Evolutionary conservation across 2,888 invertebrate genomes (phyloP), one percentile per base, ranked within the genome.

Genomic region (Baronia brevicornis): DNA sequence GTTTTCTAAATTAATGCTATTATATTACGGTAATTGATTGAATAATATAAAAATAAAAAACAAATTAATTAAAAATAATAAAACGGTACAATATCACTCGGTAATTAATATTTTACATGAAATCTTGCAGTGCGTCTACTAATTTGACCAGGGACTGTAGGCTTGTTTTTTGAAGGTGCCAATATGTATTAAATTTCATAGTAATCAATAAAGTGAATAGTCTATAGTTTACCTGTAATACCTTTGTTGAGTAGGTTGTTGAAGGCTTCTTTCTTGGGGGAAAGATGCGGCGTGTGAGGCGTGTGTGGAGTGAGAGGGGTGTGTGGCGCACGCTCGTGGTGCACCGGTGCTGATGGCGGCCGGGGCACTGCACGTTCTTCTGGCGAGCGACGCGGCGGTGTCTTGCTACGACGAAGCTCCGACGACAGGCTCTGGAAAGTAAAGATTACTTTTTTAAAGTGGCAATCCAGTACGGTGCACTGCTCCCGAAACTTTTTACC

Each of bases 201-300:
- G 18, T 8, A 33, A 25, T 67, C 68, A 33, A 28, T 30, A 22
- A 28, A 37, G 30, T 28, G 29, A 26, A 79, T n/a, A n/a, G n/a
- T n/a, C n/a, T n/a, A n/a, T n/a, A n/a, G n/a, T 87, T 85, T 56
- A 90, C 90, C 89, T 54, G 87, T 72, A 41, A 87, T 79, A 36
- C 86, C 84, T 62, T 90, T 90, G 57, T 87, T 86, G 42, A 88
- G 82, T 10, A 82, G 51, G 43, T 79, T 71, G 39, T 82, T 82
- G 49, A 89, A 88, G 49, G 89, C 89, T 58, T 90, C 90, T 64
- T 88, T 88, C 53, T 91, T 90, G 27, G 87, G 80, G 4, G 88
- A 87, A 14, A 87, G 84, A 36, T 87, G 86, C 1, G 66, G 86
- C 44, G 68, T 85, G 58, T 72, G 85, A 7, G 67, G 72, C 26